Evolutionary conservation across 2,888 invertebrate species (phyloP).

Genomic region (Odontocolon sp.): DNA sequence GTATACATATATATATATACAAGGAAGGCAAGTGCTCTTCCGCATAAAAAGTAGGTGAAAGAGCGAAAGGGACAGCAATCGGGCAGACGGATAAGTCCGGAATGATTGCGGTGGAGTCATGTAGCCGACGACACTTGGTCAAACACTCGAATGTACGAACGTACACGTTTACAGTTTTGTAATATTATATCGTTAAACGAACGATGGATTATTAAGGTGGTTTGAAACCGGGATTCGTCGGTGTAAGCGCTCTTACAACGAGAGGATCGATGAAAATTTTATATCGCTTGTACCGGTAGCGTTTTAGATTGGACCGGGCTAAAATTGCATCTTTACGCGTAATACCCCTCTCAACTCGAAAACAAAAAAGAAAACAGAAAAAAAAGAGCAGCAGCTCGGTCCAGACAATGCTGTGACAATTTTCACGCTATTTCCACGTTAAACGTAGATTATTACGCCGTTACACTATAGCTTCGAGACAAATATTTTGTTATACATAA

Average conservation of each 20-base stretch:
- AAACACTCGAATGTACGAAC: not conserved
- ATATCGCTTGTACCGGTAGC: constrained; percentile 39
- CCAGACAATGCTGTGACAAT: constrained; percentile 50
- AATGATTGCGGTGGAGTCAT: not conserved
- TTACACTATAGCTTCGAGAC: constrained; percentile 59
- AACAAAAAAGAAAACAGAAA: constrained; percentile 13
- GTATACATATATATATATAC: constrained; percentile 17
- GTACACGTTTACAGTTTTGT: constrained; percentile 46
- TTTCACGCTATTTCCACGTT: constrained; percentile 50
- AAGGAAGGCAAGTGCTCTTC: constrained; percentile 10
- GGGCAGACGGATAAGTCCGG: no score
- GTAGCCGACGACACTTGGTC: not conserved
- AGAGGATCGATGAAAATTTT: constrained; percentile 31
- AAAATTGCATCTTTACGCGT: not conserved
- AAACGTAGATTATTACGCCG: constrained; percentile 47
- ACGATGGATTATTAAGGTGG: constrained; percentile 13
- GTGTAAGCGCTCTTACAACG: not conserved
- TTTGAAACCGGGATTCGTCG: constrained; percentile 1
- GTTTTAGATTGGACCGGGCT: constrained; percentile 3
- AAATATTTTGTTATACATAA: constrained; percentile 64
- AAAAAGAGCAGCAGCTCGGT: constrained; percentile 34
- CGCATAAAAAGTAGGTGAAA: constrained; percentile 6
- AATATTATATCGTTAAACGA: constrained; percentile 40
- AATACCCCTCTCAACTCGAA: no score
- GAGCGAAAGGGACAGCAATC: no score